Evolutionary conservation across 2,113 vertebrate species (phyloP), one percentile per base, ranked within the genome.

Genomic region (Falcunculus frontatus): DNA sequence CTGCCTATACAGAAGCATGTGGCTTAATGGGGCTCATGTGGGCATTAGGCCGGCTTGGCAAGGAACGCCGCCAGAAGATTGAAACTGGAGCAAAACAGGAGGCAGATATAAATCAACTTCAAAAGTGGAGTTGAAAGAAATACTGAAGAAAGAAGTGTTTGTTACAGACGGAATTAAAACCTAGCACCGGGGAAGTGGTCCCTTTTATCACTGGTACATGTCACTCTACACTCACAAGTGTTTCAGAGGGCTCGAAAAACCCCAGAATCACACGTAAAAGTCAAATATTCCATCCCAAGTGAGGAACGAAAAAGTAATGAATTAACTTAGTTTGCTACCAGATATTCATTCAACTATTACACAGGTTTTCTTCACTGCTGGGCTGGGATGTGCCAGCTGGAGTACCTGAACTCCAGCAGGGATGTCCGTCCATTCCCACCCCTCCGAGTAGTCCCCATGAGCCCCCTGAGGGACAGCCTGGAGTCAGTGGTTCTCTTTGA

Each of bases 31-130:
- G 86, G 87, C 84, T 93, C 81, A 89, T 93, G 87, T 83, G 85
- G 92, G 84, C 88, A 94, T 89, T 67, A 68, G 73, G 78, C 59
- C 75, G 87, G 39, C 59, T 91, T 80, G 93, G 87, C 76, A 81
- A 88, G 60, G 83, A 94, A 22, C 0, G 0, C 41, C 0, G n/a
- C 76, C 85, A 90, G 59, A 55, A 88, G 87, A 77, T 37, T 87
- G 93, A 96, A 96, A 96, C 72, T 67, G 85, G 76, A 96, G 90
- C 87, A 90, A 95, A 90, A 91, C 69, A 90, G 68, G 60, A 92
- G 85, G 76, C 80, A 94, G 93, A 95, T 95, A 90, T 67, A 96
- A 93, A 96, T 92, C 85, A 94, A 83, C 74, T 90, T 93, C 85
- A 88, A 67, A 94, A 96, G 77, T 13, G 55, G 60, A 86, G 70